Percentiles rank a stretch among this genome's conserved stretches.
Conservation (phyloP, 1,140 invertebrate species). For the Drosophila arawakana region DNA sequence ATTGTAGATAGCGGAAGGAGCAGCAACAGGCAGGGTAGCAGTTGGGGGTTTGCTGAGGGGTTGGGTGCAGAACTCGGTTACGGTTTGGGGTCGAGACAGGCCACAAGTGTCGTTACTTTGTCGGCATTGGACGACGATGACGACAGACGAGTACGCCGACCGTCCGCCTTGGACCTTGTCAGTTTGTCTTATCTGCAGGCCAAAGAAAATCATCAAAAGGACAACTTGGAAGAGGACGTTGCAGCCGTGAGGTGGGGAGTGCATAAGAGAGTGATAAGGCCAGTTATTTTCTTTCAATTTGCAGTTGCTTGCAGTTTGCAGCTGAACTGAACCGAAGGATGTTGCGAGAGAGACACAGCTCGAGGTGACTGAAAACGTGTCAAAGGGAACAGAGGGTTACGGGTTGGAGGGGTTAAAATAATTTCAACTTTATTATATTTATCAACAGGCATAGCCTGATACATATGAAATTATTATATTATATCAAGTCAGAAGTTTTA, state of each 20-base stretch:
- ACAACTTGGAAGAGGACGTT: constrained; percentile 6
- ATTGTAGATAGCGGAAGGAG: background rate
- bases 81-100: constrained; percentile 13
- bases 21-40: constrained; percentile 50
- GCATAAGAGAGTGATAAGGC: constrained; percentile 37
- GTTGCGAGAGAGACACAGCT: background rate
- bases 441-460: background rate
- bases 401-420: no score
- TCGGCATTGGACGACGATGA: constrained; percentile 24
- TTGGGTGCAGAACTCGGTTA: background rate
- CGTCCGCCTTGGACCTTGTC: constrained; percentile 57
- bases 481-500: no score
- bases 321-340: background rate
- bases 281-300: constrained; percentile 80
- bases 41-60: background rate
- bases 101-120: constrained; percentile 70
- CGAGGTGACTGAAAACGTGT: constrained; percentile 11
- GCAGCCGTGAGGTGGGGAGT: background rate
- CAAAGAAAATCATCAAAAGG: constrained; percentile 25
- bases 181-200: constrained; percentile 62
- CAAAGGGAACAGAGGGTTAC: background rate
- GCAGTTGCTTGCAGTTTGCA: constrained; percentile 9
- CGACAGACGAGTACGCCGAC: background rate
- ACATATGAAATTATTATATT: background rate
- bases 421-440: background rate